Conservation (phyloP, 2,888 invertebrate genomes). For the Muscina levida region DNA sequence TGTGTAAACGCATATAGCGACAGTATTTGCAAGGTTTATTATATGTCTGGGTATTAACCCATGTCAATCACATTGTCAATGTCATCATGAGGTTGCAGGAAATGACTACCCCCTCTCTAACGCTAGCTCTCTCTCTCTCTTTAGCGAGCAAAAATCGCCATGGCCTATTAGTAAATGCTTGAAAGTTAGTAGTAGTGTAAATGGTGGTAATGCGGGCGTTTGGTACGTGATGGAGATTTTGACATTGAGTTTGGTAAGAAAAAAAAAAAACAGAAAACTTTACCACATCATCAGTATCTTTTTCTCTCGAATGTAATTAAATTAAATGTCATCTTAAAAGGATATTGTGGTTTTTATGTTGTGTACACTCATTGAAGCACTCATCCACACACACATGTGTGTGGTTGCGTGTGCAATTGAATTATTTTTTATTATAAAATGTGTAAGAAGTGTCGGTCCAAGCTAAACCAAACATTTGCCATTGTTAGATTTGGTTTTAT, state of each 20-base stretch:
- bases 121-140: too few relatives aligned
- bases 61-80: conserved; percentile 58
- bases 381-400: too few relatives aligned
- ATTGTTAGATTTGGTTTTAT: too few relatives aligned
- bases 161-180: too few relatives aligned
- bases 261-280: neutral
- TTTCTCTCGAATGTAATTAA: conserved; percentile 2
- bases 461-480: too few relatives aligned
- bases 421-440: too few relatives aligned
- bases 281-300: neutral
- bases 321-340: conserved; percentile 9
- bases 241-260: conserved; percentile 26
- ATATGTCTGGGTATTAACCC: conserved; percentile 44
- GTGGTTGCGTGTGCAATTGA: too few relatives aligned
- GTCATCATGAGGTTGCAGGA: conserved; percentile 43
- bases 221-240: neutral
- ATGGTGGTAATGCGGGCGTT: neutral
- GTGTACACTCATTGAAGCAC: too few relatives aligned
- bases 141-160: too few relatives aligned
- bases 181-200: too few relatives aligned
- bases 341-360: neutral
- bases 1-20: neutral
- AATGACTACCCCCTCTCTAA: too few relatives aligned
- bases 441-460: too few relatives aligned
- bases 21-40: neutral